phyloP scores from a whole-genome alignment of 2,797 vertebrate genomes.

The Myotis daubentonii region DNA sequence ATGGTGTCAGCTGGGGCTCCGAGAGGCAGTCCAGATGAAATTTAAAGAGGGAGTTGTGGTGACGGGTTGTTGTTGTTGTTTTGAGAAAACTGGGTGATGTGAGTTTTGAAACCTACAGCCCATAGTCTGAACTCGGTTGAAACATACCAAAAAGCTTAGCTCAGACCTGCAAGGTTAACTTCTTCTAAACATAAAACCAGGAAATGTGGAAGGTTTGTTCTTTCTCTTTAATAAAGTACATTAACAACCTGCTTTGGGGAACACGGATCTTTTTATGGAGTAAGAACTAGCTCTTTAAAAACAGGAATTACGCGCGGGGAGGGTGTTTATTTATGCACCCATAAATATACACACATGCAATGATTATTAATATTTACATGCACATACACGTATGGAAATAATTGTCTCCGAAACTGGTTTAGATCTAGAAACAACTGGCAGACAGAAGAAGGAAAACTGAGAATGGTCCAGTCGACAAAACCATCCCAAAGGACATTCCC shows the following conservation, averaged over 20 bases:
- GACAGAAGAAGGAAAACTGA: slow-evolving; percentile 76
- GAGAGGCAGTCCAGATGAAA: slow-evolving; percentile 67
- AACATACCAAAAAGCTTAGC: slow-evolving; percentile 81
- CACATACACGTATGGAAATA: slow-evolving; percentile 74
- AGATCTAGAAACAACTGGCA: slow-evolving; percentile 81
- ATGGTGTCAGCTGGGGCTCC: slow-evolving; percentile 70
- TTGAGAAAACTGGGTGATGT: slow-evolving; percentile 62
- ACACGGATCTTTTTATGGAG: slow-evolving; percentile 55
- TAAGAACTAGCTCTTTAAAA: slow-evolving; percentile 68
- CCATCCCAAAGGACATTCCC: slow-evolving; percentile 77
- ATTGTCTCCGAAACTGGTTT: slow-evolving; percentile 78
- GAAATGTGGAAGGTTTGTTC: slow-evolving; percentile 18
- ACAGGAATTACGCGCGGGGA: slow-evolving; percentile 44
- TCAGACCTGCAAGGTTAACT: slow-evolving; percentile 77
- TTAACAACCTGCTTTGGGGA: slow-evolving; percentile 61
- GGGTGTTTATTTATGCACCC: slow-evolving; percentile 69
- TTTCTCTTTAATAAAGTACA: slow-evolving; percentile 57
- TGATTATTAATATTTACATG: slow-evolving; percentile 75
- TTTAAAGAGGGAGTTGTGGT: slow-evolving; percentile 53
- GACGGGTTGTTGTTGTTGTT: not conserved
- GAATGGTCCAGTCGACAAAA: slow-evolving; percentile 70
- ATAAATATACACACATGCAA: slow-evolving; percentile 60
- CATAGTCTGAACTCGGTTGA: slow-evolving; percentile 68
- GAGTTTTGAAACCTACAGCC: slow-evolving; percentile 68
- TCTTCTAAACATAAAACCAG: slow-evolving; percentile 67